These are phyloP conservation scores for Calameuta pallipes DNA, from an alignment of 2,888 invertebrate species.

Conservation along the genomic window DNA sequence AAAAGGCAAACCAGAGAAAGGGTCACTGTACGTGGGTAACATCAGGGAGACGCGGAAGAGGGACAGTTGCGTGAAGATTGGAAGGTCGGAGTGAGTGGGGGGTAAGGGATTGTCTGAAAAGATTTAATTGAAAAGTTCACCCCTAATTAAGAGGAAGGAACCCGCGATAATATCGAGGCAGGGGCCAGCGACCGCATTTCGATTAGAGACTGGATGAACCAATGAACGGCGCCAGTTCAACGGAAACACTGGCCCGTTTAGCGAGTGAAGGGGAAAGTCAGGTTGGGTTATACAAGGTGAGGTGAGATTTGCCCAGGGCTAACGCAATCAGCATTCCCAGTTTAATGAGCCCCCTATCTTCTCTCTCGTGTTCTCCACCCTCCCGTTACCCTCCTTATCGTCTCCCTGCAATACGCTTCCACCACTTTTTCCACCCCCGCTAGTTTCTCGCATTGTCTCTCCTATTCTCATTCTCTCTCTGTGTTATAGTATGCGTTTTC, in stretches of 20 bases:
- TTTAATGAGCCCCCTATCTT: slow-evolving; percentile 59
- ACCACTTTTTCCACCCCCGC: background rate
- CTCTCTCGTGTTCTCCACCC: slow-evolving; percentile 28
- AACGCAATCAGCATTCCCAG: slow-evolving; percentile 62
- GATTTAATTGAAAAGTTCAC: slow-evolving; percentile 41
- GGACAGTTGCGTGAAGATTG: too few relatives aligned
- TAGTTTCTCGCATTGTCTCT: slow-evolving; percentile 8
- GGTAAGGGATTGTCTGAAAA: slow-evolving; percentile 9
- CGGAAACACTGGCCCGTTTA: slow-evolving; percentile 50
- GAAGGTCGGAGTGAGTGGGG: too few relatives aligned
- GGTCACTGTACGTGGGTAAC: background rate
- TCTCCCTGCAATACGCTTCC: background rate
- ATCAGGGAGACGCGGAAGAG: background rate
- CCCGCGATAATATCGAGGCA: slow-evolving; percentile 3
- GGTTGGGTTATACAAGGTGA: slow-evolving; percentile 3
- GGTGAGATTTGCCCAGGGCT: slow-evolving; percentile 48
- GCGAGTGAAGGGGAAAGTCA: slow-evolving; percentile 37
- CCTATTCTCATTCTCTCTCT: slow-evolving; percentile 16
- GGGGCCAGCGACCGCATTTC: background rate
- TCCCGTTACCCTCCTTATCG: background rate
- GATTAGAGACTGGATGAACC: slow-evolving; percentile 17
- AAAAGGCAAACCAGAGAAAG: background rate
- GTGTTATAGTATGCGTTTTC: background rate
- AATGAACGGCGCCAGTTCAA: slow-evolving; percentile 16
- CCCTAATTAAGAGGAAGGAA: slow-evolving; percentile 24